phyloP scores from a whole-genome alignment of 1,140 invertebrate genomes.

The Lepidurus arcticus region DNA sequence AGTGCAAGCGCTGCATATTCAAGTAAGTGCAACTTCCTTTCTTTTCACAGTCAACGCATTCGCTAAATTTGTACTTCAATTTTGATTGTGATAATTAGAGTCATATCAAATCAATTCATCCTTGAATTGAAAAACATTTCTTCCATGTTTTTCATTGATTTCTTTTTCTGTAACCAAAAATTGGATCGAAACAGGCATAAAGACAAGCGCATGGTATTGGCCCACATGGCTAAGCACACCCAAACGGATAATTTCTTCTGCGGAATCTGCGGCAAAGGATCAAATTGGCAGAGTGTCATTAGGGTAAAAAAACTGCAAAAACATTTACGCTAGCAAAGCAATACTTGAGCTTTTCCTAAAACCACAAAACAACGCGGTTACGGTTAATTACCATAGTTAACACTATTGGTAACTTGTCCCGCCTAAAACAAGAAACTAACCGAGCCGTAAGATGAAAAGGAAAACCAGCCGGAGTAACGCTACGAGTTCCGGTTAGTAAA shows the following conservation, averaged over 20 bases:
- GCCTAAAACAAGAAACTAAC: too few relatives aligned
- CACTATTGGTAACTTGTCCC: too few relatives aligned
- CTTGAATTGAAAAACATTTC: neutral
- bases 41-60: neutral
- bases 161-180: neutral
- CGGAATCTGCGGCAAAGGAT: conserved; percentile 39
- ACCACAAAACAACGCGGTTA: too few relatives aligned
- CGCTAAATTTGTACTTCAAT: too few relatives aligned
- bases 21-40: conserved; percentile 50
- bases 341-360: too few relatives aligned
- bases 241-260: conserved; percentile 37
- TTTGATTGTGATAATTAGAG: too few relatives aligned
- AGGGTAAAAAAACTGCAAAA: conserved; percentile 32
- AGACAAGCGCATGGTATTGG: conserved; percentile 37
- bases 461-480: too few relatives aligned
- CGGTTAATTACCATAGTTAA: too few relatives aligned
- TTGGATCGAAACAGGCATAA: conserved; percentile 36
- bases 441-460: too few relatives aligned
- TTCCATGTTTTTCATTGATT: neutral
- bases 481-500: too few relatives aligned
- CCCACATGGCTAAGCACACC: conserved; percentile 37
- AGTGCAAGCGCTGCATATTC: conserved; percentile 78
- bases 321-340: neutral
- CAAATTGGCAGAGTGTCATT: conserved; percentile 38
- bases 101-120: neutral